A percentile compares a stretch with the other conserved stretches of the same genome.
Conservation (phyloP, 2,797 vertebrate genomes). For the Sebastes dallii region DNA sequence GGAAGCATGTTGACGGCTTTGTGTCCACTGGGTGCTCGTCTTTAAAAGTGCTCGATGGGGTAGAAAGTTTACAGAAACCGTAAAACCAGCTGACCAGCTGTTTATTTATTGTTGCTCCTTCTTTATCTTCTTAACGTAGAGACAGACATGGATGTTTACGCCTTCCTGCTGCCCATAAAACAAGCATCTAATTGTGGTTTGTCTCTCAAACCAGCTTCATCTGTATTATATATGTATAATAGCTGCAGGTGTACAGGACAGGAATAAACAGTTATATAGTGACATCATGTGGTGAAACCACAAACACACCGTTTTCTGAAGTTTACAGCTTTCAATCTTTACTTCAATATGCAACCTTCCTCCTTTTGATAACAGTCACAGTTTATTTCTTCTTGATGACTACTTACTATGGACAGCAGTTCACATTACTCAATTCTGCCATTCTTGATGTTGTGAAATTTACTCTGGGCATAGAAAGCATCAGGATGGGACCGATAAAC, state of each 20-base stretch:
- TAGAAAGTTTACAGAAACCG: not conserved
- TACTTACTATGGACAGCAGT: not conserved
- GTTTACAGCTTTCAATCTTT: too few relatives aligned
- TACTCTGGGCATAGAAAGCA: not conserved
- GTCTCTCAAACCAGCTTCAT: not conserved
- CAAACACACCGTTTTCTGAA: not conserved
- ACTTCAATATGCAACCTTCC: too few relatives aligned
- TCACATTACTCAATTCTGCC: not conserved
- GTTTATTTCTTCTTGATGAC: not conserved
- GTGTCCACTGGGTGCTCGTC: constrained; percentile 32
- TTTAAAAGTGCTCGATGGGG: not conserved
- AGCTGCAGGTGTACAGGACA: not conserved
- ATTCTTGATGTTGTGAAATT: not conserved
- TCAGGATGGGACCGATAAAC: not conserved
- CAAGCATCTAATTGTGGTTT: not conserved
- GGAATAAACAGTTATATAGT: not conserved
- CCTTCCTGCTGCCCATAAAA: not conserved
- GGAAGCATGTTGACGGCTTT: constrained; percentile 8
- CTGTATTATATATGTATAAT: not conserved
- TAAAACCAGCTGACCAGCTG: not conserved
- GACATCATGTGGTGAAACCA: not conserved
- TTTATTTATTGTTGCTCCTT: not conserved
- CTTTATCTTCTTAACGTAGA: not conserved
- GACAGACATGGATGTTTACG: not conserved
- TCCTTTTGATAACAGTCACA: too few relatives aligned